These are phyloP conservation scores for Campaea margaritaria DNA, from an alignment of 2,888 invertebrate genomes.

Conservation along the genomic window DNA sequence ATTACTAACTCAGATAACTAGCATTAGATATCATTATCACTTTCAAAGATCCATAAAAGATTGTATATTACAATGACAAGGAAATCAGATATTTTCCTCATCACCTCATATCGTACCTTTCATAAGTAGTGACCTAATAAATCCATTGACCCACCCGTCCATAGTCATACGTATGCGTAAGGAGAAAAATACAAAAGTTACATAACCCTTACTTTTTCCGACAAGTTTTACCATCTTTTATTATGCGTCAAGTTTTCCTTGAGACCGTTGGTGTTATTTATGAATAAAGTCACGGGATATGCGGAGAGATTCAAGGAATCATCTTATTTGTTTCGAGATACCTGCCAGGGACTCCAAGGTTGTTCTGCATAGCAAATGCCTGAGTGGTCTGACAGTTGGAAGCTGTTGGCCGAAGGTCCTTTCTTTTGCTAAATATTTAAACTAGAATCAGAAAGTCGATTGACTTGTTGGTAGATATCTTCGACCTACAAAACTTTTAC, in stretches of 20 bases:
- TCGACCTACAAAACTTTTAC: no score
- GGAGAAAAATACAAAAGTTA: constrained; percentile 30
- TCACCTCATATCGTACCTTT: no score
- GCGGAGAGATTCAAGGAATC: constrained; percentile 7
- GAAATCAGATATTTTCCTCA: no score
- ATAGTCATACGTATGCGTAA: constrained; percentile 26
- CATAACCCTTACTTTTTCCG: constrained; percentile 21
- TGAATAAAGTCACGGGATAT: constrained; percentile 18
- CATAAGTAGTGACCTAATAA: constrained; percentile 12
- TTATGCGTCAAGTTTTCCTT: constrained; percentile 29
- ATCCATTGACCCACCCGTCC: constrained; percentile 12
- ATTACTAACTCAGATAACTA: no score
- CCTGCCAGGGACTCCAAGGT: constrained; percentile 24
- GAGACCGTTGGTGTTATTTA: constrained; percentile 34
- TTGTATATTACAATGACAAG: no score
- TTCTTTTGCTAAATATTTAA: constrained; percentile 24
- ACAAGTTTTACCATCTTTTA: constrained; percentile 35
- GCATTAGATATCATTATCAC: no score
- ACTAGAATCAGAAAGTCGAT: not conserved
- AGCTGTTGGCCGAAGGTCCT: constrained; percentile 26
- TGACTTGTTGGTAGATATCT: no score
- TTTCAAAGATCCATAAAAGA: no score
- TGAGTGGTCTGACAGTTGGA: constrained; percentile 29
- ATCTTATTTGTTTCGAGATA: constrained; percentile 30
- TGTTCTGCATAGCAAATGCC: constrained; percentile 41